Percentiles rank a stretch among this genome's conserved stretches.
phyloP scores from a whole-genome alignment of 2,797 vertebrate species.

The Parotocinclus haroldoi region DNA sequence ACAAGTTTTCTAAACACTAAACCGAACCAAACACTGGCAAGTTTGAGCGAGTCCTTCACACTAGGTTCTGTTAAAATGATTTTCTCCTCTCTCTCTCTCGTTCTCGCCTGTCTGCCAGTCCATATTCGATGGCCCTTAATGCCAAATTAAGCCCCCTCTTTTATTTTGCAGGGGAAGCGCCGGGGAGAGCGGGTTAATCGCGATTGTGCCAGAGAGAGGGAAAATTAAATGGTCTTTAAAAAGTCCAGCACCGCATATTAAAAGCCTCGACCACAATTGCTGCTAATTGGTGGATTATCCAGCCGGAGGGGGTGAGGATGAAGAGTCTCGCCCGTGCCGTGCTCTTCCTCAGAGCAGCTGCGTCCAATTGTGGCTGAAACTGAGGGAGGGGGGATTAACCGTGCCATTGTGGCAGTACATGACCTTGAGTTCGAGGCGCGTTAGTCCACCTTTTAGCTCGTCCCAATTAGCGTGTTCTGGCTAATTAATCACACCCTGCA shows the following conservation, averaged over 20 bases:
- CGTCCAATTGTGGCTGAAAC: conserved; percentile 66
- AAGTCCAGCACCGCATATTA: conserved; percentile 76
- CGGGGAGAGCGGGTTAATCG: conserved; percentile 71
- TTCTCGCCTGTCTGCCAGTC: conserved; percentile 59
- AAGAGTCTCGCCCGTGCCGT: conserved; percentile 59
- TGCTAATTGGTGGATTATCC: conserved; percentile 84
- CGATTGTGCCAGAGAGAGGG: conserved; percentile 66
- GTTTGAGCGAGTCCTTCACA: conserved; percentile 81
- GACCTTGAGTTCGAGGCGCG: conserved; percentile 77
- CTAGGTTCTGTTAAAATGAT: conserved; percentile 74
- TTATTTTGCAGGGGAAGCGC: conserved; percentile 78
- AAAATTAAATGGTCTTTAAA: conserved; percentile 76
- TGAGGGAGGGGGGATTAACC: conserved; percentile 65
- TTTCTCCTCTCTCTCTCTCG: conserved; percentile 62
- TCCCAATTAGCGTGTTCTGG: conserved; percentile 66
- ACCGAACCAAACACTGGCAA: conserved; percentile 54
- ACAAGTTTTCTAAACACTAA: no score
- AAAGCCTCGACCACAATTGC: conserved; percentile 75
- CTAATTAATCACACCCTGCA: conserved; percentile 53
- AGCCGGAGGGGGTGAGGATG: conserved; percentile 64
- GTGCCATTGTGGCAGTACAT: conserved; percentile 74
- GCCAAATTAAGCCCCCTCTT: conserved; percentile 76
- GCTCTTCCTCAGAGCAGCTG: conserved; percentile 63
- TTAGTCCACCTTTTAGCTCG: conserved; percentile 56
- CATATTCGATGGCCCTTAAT: conserved; percentile 73